Evolutionary conservation across 2,888 invertebrate species (phyloP).

Genomic region (Taphrorychus bicolor): DNA sequence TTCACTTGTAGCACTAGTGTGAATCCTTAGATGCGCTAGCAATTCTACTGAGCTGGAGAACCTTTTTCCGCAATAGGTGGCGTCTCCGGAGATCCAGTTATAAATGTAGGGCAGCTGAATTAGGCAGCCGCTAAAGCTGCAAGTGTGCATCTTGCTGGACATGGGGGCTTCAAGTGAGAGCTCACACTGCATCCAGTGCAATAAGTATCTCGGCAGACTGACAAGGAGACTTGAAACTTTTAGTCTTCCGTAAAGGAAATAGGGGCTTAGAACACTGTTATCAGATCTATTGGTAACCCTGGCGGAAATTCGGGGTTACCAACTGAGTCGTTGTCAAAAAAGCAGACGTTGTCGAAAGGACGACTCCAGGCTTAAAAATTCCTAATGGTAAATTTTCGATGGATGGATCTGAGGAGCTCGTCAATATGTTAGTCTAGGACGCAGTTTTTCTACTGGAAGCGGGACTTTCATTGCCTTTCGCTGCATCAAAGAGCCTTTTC

Average conservation of each 20-base stretch:
- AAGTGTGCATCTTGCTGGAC: constrained; percentile 84
- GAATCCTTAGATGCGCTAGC: constrained; percentile 84
- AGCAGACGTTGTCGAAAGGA: constrained; percentile 60
- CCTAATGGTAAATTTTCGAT: constrained; percentile 71
- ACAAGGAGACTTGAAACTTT: constrained; percentile 75
- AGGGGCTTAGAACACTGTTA: constrained; percentile 81
- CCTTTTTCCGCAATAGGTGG: constrained; percentile 88
- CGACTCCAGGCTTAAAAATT: constrained; percentile 69
- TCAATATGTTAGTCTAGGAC: constrained; percentile 66
- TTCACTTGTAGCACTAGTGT: constrained; percentile 73
- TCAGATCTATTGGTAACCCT: constrained; percentile 72
- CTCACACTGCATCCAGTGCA: constrained; percentile 91
- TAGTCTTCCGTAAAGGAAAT: constrained; percentile 85
- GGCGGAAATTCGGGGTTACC: constrained; percentile 69
- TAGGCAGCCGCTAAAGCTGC: constrained; percentile 82
- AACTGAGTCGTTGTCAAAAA: constrained; percentile 68
- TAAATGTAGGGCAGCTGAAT: constrained; percentile 87
- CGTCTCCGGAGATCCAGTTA: constrained; percentile 88
- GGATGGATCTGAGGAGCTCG: constrained; percentile 71
- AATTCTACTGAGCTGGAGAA: constrained; percentile 87
- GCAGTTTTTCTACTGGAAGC: constrained; percentile 67
- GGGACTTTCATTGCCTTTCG: constrained; percentile 53
- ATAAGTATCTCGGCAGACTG: constrained; percentile 88
- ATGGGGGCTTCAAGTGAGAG: constrained; percentile 72
- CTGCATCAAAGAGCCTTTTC: too few relatives aligned